These are phyloP conservation scores for Bryconaethiops microstoma DNA, from an alignment of 2,797 vertebrate genomes.

Conservation along the genomic window DNA sequence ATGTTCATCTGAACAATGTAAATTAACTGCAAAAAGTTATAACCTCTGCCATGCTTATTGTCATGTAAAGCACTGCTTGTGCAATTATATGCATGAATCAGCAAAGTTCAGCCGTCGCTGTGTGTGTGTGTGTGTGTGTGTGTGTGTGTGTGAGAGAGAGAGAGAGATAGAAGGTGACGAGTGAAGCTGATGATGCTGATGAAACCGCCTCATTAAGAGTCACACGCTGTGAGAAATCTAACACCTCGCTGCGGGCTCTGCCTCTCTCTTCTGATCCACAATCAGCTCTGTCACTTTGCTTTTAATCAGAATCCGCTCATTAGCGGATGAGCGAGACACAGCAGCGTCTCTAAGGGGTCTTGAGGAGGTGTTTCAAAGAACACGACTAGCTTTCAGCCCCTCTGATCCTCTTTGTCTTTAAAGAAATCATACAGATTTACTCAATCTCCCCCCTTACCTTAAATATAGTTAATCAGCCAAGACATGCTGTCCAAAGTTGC, in stretches of 20 bases:
- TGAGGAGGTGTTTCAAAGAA: not conserved
- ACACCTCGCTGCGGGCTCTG: conserved; percentile 38
- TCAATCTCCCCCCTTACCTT: not conserved
- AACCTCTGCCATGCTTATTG: not conserved
- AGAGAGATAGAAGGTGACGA: conserved; percentile 29
- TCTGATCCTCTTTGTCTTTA: not conserved
- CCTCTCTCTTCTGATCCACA: conserved; percentile 42
- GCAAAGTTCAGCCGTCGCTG: conserved; percentile 5
- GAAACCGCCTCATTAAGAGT: conserved; percentile 38
- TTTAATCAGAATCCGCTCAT: conserved; percentile 46
- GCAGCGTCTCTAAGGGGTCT: not conserved
- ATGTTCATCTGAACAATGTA: not conserved
- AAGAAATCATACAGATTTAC: not conserved
- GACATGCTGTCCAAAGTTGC: not conserved
- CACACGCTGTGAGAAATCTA: conserved; percentile 40
- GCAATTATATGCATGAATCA: conserved; percentile 15
- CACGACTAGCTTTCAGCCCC: not conserved
- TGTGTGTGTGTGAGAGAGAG: not conserved
- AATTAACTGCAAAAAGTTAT: not conserved
- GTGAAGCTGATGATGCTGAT: conserved; percentile 10
- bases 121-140: not conserved
- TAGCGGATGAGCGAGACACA: conserved; percentile 20
- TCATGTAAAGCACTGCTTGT: not conserved
- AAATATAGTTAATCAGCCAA: no score
- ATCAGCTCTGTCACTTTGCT: conserved; percentile 40